phyloP scores from a whole-genome alignment of 92 coral and sea anemone genomes.

The Nematostella vectensis region DNA sequence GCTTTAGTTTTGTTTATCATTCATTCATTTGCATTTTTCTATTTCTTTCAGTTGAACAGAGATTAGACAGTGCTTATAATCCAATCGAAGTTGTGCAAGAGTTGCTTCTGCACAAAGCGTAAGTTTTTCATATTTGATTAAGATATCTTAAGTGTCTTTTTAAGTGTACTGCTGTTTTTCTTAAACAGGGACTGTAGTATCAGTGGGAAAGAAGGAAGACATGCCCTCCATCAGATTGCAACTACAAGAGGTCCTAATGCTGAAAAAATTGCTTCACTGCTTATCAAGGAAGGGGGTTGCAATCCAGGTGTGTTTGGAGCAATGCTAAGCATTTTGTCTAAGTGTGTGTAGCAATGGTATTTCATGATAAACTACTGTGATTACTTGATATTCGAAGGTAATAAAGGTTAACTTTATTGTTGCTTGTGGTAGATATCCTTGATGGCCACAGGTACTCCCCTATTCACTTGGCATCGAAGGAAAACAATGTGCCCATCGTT shows the following conservation, averaged over 20 bases:
- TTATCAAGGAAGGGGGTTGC: conserved; percentile 46
- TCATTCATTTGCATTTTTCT: not conserved
- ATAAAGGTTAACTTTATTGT: not conserved
- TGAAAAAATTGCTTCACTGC: conserved; percentile 41
- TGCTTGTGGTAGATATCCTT: conserved; percentile 38
- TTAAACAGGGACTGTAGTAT: conserved; percentile 47
- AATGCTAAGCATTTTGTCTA: too few relatives aligned
- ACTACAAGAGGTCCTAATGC: conserved; percentile 63
- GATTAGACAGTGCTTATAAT: conserved; percentile 61
- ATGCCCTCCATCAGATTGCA: conserved; percentile 70
- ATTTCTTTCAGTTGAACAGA: conserved; percentile 55
- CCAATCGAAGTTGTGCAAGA: conserved; percentile 82
- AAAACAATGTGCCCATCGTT: conserved; percentile 62
- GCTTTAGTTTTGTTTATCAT: too few relatives aligned
- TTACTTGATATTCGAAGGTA: too few relatives aligned
- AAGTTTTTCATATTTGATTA: conserved; percentile 25
- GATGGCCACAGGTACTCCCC: conserved; percentile 68
- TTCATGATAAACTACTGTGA: too few relatives aligned
- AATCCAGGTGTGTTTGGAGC: conserved; percentile 45
- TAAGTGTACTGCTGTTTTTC: not conserved
- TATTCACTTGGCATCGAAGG: conserved; percentile 76
- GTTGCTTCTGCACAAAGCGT: conserved; percentile 82
- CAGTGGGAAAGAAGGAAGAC: conserved; percentile 60
- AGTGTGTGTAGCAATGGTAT: too few relatives aligned
- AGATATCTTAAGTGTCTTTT: not conserved